A percentile compares a stretch with the other conserved stretches of the same genome.
Conservation (phyloP, 2,888 invertebrate species). For the Cremastobaeus sp. region DNA sequence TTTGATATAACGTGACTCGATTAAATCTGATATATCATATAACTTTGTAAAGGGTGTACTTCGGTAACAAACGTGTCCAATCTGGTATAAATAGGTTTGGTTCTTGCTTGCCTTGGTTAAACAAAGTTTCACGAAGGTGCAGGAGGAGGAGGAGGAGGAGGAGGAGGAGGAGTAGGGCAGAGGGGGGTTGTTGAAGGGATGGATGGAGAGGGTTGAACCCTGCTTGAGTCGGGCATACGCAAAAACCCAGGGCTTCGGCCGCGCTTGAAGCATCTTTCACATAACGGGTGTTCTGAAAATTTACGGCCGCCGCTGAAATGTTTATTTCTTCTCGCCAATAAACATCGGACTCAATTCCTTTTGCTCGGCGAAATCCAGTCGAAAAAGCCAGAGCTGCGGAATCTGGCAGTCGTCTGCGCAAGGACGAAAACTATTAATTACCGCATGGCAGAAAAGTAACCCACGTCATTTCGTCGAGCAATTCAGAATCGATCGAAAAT, state of each 20-base stretch:
- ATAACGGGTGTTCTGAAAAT: conserved; percentile 67
- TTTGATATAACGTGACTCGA: conserved; percentile 39
- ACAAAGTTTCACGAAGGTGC: conserved; percentile 74
- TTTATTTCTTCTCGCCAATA: no score
- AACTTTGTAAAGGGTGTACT: conserved; percentile 51
- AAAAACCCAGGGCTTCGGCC: conserved; percentile 74
- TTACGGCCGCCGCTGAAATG: no score
- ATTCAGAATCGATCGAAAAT: conserved; percentile 16
- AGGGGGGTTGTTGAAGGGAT: conserved; percentile 53
- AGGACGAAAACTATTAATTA: no score
- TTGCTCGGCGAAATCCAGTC: neutral
- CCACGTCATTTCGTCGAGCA: no score
- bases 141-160: conserved; percentile 48
- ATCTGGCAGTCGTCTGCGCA: no score
- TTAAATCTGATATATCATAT: conserved; percentile 56
- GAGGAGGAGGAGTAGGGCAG: conserved; percentile 26
- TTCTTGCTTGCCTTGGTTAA: conserved; percentile 77
- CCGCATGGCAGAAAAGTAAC: no score
- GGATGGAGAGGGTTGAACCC: conserved; percentile 66
- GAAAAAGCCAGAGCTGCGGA: no score
- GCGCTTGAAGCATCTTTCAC: conserved; percentile 68
- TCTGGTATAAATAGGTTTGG: conserved; percentile 76
- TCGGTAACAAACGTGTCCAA: conserved; percentile 64
- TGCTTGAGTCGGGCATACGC: conserved; percentile 72
- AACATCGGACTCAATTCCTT: no score